Conservation (phyloP, 2,888 invertebrate genomes). For the Lasioglossum lativentre region DNA sequence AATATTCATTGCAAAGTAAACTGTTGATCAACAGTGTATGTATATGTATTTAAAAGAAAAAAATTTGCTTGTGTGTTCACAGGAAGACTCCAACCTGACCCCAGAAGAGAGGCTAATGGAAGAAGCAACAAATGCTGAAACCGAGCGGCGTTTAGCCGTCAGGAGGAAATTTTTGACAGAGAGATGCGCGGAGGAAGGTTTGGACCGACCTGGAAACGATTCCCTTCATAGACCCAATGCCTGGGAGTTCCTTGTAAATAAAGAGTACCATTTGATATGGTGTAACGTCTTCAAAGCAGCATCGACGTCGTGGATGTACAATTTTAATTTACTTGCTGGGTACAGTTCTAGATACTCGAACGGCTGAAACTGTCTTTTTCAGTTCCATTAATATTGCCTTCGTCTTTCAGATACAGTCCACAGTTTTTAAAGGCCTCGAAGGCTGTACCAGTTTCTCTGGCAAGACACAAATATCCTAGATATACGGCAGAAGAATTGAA, state of each 20-base stretch:
- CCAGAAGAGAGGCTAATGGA: constrained; percentile 81
- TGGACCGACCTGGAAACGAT: constrained; percentile 87
- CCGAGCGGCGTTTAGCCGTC: constrained; percentile 87
- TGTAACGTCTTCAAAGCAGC: constrained; percentile 92
- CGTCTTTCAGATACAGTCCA: constrained; percentile 87
- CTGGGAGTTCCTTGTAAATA: constrained; percentile 94
- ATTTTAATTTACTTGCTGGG: constrained; percentile 94
- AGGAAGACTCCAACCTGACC: constrained; percentile 79
- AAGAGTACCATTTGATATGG: constrained; percentile 93
- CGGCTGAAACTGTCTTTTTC: background rate
- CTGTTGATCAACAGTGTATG: background rate
- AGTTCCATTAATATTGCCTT: background rate
- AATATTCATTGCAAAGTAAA: background rate
- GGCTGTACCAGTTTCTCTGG: constrained; percentile 91
- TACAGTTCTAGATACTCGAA: constrained; percentile 70
- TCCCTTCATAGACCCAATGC: constrained; percentile 90
- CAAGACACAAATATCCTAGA: constrained; percentile 92
- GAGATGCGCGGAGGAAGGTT: constrained; percentile 87
- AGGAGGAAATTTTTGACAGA: constrained; percentile 87
- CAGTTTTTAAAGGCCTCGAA: constrained; percentile 91
- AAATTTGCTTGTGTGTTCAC: background rate
- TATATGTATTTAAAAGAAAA: background rate
- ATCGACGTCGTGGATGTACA: constrained; percentile 97
- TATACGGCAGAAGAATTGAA: constrained; percentile 90
- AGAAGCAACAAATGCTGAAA: constrained; percentile 86